phyloP scores from a whole-genome alignment of 2,888 invertebrate species.

The Opisthograptis luteolata region DNA sequence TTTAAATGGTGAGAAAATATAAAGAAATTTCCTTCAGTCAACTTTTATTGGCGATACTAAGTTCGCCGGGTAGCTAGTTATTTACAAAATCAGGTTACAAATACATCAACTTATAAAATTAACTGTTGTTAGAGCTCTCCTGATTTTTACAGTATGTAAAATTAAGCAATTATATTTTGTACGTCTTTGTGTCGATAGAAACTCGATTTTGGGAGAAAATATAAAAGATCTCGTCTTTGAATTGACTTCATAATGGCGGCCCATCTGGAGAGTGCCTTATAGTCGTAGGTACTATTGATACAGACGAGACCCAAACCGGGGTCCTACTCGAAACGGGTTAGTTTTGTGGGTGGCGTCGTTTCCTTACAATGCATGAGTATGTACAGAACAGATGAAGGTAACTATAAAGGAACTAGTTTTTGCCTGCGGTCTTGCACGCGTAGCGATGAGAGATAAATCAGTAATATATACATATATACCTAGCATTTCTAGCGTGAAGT shows the following conservation, averaged over 20 bases:
- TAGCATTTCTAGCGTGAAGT: too few species aligned
- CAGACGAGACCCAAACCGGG: constrained; percentile 7
- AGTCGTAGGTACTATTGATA: constrained; percentile 11
- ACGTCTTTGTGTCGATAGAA: background rate
- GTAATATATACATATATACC: too few species aligned
- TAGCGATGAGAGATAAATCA: too few species aligned
- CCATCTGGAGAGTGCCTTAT: constrained; percentile 8
- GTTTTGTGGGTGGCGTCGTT: background rate
- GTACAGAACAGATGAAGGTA: too few species aligned
- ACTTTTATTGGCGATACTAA: too few species aligned
- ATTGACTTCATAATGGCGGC: constrained; percentile 13
- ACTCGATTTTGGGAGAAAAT: background rate
- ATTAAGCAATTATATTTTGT: background rate
- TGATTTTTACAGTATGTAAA: background rate
- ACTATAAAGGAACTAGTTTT: too few species aligned
- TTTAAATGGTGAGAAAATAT: too few species aligned
- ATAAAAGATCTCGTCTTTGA: constrained; percentile 11
- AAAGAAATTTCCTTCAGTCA: too few species aligned
- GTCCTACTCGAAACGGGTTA: constrained; percentile 6
- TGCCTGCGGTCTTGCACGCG: too few species aligned
- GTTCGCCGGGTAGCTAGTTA: too few species aligned
- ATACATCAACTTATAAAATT: background rate
- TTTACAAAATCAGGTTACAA: too few species aligned
- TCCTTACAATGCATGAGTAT: background rate
- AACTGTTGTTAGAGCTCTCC: too few species aligned